Conservation (phyloP, 1,140 invertebrate species). For the Conus ventricosus region DNA sequence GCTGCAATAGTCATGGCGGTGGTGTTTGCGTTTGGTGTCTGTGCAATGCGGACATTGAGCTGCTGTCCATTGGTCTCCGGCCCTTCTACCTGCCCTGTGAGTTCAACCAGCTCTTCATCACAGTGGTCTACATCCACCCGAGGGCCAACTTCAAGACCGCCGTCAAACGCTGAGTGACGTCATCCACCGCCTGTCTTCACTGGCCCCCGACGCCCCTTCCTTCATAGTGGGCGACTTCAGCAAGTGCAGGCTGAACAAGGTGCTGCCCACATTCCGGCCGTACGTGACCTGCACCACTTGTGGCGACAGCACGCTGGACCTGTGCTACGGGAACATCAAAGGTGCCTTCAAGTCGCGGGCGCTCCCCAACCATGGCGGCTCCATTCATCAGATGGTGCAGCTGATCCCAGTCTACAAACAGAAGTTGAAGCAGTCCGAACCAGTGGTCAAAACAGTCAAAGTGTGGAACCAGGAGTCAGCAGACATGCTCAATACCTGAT, state of each 20-base stretch:
- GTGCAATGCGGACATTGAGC: no score
- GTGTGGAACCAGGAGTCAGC: not conserved
- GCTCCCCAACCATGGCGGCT: not conserved
- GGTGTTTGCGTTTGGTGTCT: not conserved
- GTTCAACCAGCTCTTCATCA: not conserved
- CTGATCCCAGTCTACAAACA: not conserved
- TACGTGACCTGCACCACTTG: not conserved
- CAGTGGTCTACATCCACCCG: slow-evolving; percentile 10
- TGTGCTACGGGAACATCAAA: slow-evolving; percentile 1
- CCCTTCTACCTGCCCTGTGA: slow-evolving; percentile 16
- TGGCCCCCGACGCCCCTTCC: not conserved
- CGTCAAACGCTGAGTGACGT: not conserved
- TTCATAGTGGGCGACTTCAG: slow-evolving; percentile 2
- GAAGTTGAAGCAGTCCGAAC: slow-evolving; percentile 4
- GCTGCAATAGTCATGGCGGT: not conserved
- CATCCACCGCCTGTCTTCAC: not conserved
- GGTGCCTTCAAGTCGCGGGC: slow-evolving; percentile 11
- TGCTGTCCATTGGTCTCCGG: not conserved
- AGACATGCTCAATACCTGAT: slow-evolving; percentile 15
- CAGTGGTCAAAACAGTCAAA: not conserved
- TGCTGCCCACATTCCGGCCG: not conserved
- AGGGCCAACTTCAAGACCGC: not conserved
- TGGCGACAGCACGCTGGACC: slow-evolving; percentile 6
- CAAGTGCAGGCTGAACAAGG: slow-evolving; percentile 13
- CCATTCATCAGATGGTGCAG: not conserved